Evolutionary conservation across 30 jellyfish, hydroid and myxozoan genomes (phyloP), one percentile per base, ranked within the genome.

Genomic region (Cassiopea xamachana): DNA sequence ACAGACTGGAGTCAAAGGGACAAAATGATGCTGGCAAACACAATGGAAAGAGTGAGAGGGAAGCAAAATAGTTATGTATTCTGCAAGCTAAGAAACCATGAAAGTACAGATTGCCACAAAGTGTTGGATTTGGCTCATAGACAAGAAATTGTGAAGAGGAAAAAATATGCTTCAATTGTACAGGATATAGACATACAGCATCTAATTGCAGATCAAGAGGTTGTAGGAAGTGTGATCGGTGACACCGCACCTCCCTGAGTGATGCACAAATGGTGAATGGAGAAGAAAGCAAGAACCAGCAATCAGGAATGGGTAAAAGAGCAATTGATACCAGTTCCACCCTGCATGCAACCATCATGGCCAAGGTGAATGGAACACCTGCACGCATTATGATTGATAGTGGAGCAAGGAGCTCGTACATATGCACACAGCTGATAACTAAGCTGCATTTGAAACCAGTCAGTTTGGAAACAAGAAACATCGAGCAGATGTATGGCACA

Each of bases 121-220:
- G 51, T 71, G 39, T 5, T 71, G 47, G 39, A 71, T 71, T n/a
- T 71, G 80, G 80, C 80, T 8, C 80, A 71, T 8, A 71, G 80
- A 43, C 80, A 15, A 39, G 51, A 79, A 49, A n/a, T 79, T 45
- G 16, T 72, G 17, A 85, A 45, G 67, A 70, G 73, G 47, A 89
- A 93, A 62, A 70, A 71, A 61, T 89, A n/a, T 93, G 96, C 80
- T 93, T 77, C 78, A 93, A 88, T 81, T 89, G 98, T 79, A 79
- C 90, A 39, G 94, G 94, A 7, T 73, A 68, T 12, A 46, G 77
- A 19, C 98, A 94, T 72, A 15, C 90, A 17, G 96, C 88, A 27
- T 27, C 84, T 48, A 78, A 83, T 27, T 94, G 97, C 88, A 71
- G 80, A 71, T 71, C 80, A n/a, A 71, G 80, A 71, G 80, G 80